Evolutionary conservation across 2,113 vertebrate genomes (phyloP).

Genomic region (Pelusios castaneus): DNA sequence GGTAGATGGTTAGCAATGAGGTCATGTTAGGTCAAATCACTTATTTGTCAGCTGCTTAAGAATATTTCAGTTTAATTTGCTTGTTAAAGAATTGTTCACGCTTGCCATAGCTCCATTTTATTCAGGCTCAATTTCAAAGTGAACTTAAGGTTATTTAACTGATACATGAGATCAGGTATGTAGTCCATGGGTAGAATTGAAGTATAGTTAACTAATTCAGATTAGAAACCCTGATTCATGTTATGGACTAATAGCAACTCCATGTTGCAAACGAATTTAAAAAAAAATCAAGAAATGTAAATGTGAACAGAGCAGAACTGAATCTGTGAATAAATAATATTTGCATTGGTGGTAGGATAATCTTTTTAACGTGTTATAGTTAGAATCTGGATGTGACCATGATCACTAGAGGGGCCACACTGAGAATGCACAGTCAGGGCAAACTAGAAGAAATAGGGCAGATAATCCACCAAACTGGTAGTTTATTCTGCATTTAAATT

Average conservation of each 20-base stretch:
- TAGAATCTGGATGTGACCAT: neutral
- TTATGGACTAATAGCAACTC: neutral
- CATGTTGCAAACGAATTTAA: neutral
- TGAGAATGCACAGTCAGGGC: too few species aligned
- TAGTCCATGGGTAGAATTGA: accelerated
- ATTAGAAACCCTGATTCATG: neutral
- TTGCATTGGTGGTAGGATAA: neutral
- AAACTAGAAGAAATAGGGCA: too few species aligned
- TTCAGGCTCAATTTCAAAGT: neutral
- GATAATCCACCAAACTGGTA: too few species aligned
- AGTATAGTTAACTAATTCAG: neutral
- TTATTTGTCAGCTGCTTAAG: neutral
- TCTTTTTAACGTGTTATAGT: neutral
- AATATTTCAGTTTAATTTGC: neutral
- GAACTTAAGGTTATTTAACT: neutral
- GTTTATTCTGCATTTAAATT: too few species aligned
- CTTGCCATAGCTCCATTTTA: neutral
- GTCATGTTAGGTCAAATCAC: neutral
- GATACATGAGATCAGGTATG: neutral
- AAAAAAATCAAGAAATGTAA: neutral
- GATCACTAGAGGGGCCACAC: too few species aligned
- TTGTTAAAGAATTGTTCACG: neutral
- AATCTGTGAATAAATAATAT: neutral
- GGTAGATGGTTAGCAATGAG: neutral
- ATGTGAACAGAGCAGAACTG: neutral